A percentile compares a stretch with the other conserved stretches of the same genome.
These are phyloP conservation scores for Lagenorhynchus albirostris DNA, from an alignment of 2,113 vertebrate genomes.

Conservation along the genomic window DNA sequence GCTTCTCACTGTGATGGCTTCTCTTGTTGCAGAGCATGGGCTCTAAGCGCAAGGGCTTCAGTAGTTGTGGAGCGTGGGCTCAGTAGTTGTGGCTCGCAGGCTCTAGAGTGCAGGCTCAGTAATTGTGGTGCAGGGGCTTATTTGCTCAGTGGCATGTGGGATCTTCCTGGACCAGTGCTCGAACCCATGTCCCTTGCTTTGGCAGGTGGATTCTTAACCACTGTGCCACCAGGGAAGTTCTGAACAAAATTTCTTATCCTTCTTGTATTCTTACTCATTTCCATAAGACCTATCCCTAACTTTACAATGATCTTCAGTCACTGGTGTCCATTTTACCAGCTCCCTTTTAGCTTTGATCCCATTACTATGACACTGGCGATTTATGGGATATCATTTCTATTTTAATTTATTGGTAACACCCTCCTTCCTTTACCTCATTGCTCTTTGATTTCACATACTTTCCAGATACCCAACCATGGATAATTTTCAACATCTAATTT, in stretches of 20 bases:
- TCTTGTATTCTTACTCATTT: not conserved
- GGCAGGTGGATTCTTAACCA: too few species aligned
- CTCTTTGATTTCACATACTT: not conserved
- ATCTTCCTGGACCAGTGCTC: too few species aligned
- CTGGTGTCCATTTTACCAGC: not conserved
- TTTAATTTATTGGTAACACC: not conserved
- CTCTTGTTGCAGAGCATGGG: too few species aligned
- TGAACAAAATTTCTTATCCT: not conserved
- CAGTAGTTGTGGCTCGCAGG: too few species aligned
- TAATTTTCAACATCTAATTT: slow-evolving; percentile 30
- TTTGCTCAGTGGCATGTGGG: too few species aligned
- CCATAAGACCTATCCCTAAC: not conserved
- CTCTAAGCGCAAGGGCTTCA: too few species aligned
- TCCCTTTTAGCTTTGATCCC: not conserved
- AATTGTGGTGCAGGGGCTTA: too few species aligned
- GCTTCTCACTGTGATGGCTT: too few species aligned
- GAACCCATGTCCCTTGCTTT: too few species aligned
- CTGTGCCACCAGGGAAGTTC: too few species aligned
- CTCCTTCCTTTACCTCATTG: not conserved
- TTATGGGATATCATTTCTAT: not conserved
- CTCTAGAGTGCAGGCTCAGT: too few species aligned
- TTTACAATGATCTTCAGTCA: not conserved
- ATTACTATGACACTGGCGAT: not conserved
- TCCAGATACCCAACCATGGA: not conserved
- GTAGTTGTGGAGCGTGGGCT: too few species aligned